Percentiles rank a stretch among this genome's conserved stretches.
Evolutionary conservation across 1,140 invertebrate species (phyloP).

Genomic region (Achroia grisella): DNA sequence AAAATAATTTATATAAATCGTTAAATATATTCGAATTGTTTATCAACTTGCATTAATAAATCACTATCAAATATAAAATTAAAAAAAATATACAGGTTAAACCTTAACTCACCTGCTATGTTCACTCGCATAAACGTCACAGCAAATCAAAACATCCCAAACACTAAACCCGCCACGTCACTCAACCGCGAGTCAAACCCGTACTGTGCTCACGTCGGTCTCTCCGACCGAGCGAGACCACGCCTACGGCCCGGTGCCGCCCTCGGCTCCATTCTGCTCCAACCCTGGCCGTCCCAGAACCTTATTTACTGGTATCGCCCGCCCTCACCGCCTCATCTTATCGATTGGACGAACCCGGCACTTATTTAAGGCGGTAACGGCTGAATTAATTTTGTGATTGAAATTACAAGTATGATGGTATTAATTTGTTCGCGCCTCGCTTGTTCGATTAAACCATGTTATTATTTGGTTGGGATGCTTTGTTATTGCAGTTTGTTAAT

Average conservation of each 20-base stretch:
- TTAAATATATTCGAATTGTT: no score
- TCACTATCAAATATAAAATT: no score
- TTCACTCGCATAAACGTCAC: constrained; percentile 13
- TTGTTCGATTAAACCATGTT: constrained; percentile 45
- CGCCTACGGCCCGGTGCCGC: constrained; percentile 22
- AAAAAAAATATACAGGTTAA: no score
- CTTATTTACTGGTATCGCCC: constrained; percentile 60
- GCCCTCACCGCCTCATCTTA: constrained; percentile 45
- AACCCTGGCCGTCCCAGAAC: constrained; percentile 34
- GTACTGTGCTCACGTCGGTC: constrained; percentile 10
- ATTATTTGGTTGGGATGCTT: constrained; percentile 27
- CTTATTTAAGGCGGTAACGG: constrained; percentile 65
- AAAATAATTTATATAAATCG: no score
- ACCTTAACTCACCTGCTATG: neutral
- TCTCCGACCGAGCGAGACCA: neutral
- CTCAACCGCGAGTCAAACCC: constrained; percentile 5
- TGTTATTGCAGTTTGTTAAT: constrained; percentile 13
- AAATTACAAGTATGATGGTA: constrained; percentile 51
- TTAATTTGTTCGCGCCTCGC: constrained; percentile 56
- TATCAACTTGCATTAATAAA: no score
- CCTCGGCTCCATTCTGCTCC: constrained; percentile 16
- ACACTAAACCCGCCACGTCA: neutral
- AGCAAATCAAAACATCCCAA: constrained; percentile 31
- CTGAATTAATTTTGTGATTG: constrained; percentile 68
- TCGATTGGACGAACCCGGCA: constrained; percentile 56